Conservation (phyloP, 2,888 invertebrate species). For the Coecobrya sp. region DNA sequence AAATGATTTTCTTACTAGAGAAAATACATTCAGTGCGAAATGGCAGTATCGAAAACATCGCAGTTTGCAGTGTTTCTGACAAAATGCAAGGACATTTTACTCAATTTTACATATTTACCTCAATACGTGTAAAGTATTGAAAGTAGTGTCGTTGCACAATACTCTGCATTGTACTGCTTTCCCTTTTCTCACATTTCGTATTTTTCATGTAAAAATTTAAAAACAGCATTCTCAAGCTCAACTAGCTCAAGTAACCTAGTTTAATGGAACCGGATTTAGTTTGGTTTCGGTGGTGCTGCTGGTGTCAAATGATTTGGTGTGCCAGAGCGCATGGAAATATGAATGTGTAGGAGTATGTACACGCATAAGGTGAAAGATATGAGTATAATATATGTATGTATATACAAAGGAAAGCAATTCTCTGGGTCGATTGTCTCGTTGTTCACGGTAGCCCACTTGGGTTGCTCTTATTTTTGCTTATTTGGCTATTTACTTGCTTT, state of each 20-base stretch:
- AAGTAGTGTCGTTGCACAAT: neutral
- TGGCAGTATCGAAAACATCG: neutral
- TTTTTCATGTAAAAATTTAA: constrained; percentile 2
- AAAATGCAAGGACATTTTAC: constrained; percentile 51
- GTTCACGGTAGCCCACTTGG: neutral
- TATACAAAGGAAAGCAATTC: constrained; percentile 61
- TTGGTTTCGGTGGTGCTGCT: constrained; percentile 23
- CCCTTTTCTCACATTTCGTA: neutral
- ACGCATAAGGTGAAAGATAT: neutral
- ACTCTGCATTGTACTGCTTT: neutral
- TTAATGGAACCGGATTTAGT: constrained; percentile 64
- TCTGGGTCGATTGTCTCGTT: constrained; percentile 42
- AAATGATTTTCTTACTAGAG: constrained; percentile 43
- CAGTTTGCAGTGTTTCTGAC: neutral
- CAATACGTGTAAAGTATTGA: neutral
- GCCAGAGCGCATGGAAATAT: neutral
- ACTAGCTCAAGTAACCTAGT: constrained; percentile 22
- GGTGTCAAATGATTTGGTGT: constrained; percentile 30
- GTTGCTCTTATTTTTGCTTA: constrained; percentile 31
- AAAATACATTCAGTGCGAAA: constrained; percentile 47
- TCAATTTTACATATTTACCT: constrained; percentile 1
- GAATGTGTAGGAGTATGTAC: neutral
- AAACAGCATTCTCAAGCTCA: constrained; percentile 20
- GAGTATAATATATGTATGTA: too few species aligned
- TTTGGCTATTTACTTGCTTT: constrained; percentile 55